Evolutionary conservation across 2,113 vertebrate species (phyloP), one percentile per base, ranked within the genome.

Genomic region (Nannobrachium achirus): DNA sequence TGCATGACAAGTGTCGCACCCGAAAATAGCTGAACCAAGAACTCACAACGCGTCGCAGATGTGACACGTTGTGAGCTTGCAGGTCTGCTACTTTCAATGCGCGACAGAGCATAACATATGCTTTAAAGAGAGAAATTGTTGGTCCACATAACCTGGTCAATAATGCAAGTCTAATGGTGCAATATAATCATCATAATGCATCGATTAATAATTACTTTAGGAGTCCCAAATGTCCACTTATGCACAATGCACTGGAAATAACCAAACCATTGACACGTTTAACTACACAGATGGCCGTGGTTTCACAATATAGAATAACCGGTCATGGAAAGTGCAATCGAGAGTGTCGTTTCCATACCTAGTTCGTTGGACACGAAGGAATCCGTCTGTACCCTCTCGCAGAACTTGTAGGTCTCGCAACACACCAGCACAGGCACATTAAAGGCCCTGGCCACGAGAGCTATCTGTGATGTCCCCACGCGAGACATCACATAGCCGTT

Each of bases 331-430:
- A 46, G 41, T 16, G 13, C 5, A 3, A 33, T 33, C 4, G 49
- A 9, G 38, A 15, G 14, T 42, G 2, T 15, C 13, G 0, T 50
- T 53, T 8, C n/a, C 80, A 48, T 93, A 98, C 98, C 98, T 19
- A 99, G 92, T 89, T 99, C 98, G 0, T 99, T 99, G 75, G 97
- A 99, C 73, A 99, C 98, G n/a, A 99, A 99, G 45, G 97, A 98
- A 72, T 99, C 98, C 0, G 98, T 99, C 89, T 99, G 98, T 69
- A 99, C 98, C 13, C 96, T 92, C 76, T 99, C 98, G 0, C 97
- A 99, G 90, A 99, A 99, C 92, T 99, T 99, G 94, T 99, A 98
- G 0, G 97, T 99, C 91, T 99, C 98, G 3, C 98, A 99, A 92
- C 97, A 99, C 80, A 99, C 97, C 81, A 99, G 91, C 41, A 99